phyloP scores from a whole-genome alignment of 2,113 vertebrate genomes.

The Mustelus asterias region DNA sequence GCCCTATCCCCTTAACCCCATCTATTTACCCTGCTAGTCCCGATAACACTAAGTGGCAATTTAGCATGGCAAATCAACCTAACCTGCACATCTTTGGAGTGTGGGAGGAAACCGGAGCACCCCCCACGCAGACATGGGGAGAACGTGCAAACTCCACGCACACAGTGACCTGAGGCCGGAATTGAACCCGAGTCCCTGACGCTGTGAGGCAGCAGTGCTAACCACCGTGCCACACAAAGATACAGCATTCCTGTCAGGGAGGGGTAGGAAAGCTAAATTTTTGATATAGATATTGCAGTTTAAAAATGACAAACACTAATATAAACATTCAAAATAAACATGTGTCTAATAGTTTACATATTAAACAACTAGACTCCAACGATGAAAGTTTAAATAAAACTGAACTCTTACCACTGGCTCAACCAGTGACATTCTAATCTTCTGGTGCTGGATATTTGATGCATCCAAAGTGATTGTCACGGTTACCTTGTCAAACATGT shows the following conservation, averaged over 20 bases:
- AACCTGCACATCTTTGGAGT: no score
- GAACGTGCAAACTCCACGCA: no score
- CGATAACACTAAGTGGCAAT: no score
- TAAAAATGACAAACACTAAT: neutral
- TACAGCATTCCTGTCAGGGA: neutral
- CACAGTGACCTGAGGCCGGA: no score
- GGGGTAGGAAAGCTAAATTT: neutral
- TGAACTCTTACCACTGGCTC: constrained; percentile 77
- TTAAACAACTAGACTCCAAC: neutral
- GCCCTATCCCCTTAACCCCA: no score
- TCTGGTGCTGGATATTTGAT: constrained; percentile 94
- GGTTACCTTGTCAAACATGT: constrained; percentile 84
- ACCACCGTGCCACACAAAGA: neutral
- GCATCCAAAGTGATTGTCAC: constrained; percentile 83
- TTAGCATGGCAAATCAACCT: no score
- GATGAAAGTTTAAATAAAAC: neutral
- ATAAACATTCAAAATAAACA: neutral
- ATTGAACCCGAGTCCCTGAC: no score
- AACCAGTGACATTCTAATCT: constrained; percentile 85
- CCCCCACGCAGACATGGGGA: no score
- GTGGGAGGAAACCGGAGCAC: no score
- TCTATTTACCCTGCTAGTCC: no score
- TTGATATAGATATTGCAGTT: neutral
- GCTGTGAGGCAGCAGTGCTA: no score
- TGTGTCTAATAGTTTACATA: neutral